Evolutionary conservation across 2,888 invertebrate genomes (phyloP).

Genomic region (Ectobius pallidus): DNA sequence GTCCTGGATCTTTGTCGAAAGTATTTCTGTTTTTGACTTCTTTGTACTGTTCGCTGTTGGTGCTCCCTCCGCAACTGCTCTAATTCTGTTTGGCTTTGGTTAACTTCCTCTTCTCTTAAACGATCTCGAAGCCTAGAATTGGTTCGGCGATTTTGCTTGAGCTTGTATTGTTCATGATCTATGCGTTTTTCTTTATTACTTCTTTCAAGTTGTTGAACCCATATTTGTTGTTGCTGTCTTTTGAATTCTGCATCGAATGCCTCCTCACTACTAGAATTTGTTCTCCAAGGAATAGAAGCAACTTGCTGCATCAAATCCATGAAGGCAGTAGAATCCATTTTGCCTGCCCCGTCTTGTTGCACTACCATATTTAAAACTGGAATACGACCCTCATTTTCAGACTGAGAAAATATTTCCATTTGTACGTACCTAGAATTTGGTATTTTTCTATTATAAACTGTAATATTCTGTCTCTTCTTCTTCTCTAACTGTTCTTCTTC

Average conservation of each 20-base stretch:
- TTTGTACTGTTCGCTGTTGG: background rate
- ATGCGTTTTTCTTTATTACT: background rate
- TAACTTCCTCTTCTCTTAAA: background rate
- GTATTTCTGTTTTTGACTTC: background rate
- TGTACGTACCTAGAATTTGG: background rate
- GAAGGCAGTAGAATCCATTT: background rate
- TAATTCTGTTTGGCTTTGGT: background rate
- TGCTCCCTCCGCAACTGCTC: background rate
- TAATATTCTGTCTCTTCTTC: background rate
- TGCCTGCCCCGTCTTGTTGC: background rate
- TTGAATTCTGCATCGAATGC: background rate
- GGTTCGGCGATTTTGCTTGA: background rate
- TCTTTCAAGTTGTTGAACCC: background rate
- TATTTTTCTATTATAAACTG: background rate
- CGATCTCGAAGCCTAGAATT: background rate
- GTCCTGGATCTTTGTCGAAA: background rate
- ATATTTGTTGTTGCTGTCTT: background rate
- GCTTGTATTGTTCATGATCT: too few species aligned
- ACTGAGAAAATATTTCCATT: background rate
- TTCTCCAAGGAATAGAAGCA: background rate
- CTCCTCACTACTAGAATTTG: background rate
- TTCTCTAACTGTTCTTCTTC: background rate
- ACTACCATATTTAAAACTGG: conserved; percentile 8
- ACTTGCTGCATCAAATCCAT: background rate
- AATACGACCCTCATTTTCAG: background rate